Conservation (phyloP, 2,113 vertebrate genomes). For the Murina feae region DNA sequence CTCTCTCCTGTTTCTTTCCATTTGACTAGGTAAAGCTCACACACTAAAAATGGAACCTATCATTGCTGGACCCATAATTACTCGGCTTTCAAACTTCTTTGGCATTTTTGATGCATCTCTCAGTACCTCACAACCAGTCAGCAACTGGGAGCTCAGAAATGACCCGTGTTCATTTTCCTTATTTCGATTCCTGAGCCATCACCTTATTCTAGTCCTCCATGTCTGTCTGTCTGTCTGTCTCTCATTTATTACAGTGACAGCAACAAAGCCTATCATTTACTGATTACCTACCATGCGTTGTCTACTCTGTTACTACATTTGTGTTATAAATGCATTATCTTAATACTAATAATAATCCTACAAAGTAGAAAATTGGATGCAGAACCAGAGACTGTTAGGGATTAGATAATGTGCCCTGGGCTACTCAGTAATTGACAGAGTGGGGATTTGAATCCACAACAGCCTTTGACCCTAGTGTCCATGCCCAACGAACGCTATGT, state of each 20-base stretch:
- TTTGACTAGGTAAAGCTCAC: slow-evolving; percentile 17
- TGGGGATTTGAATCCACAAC: neutral
- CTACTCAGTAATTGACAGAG: neutral
- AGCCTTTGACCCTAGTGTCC: neutral
- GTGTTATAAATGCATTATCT: neutral
- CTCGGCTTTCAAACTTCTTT: neutral
- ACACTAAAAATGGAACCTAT: neutral
- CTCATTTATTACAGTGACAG: neutral
- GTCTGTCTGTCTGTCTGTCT: neutral
- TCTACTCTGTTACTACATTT: neutral
- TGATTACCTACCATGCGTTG: neutral
- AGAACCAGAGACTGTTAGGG: neutral
- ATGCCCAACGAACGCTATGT: neutral
- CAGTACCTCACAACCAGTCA: neutral
- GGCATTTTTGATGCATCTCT: slow-evolving; percentile 9
- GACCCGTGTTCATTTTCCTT: neutral
- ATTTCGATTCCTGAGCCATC: neutral
- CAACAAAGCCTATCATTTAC: neutral
- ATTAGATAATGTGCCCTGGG: neutral
- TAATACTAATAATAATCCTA: neutral
- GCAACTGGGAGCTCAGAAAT: neutral
- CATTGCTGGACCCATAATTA: neutral
- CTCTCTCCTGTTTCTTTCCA: neutral
- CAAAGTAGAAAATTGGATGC: neutral
- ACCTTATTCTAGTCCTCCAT: neutral